Evolutionary conservation across 1,140 invertebrate genomes (phyloP).

Genomic region (Drosophila sulfurigaster): DNA sequence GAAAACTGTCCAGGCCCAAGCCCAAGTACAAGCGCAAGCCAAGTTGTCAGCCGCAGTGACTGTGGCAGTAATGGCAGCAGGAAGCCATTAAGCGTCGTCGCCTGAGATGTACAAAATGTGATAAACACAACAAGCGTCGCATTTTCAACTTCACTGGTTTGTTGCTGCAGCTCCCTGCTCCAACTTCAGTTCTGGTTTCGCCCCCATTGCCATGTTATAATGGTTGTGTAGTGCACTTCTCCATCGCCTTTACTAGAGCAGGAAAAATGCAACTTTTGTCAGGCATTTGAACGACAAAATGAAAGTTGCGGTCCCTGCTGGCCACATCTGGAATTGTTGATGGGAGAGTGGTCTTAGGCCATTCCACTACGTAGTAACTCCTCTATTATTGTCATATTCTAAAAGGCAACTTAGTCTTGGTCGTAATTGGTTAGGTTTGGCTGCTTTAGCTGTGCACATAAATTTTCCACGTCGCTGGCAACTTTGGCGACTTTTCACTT

Average conservation of each 20-base stretch:
- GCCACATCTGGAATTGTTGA: conserved; percentile 34
- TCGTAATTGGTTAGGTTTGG: conserved; percentile 58
- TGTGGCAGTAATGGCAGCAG: conserved; percentile 25
- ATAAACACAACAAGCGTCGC: conserved; percentile 58
- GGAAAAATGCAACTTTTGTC: conserved; percentile 64
- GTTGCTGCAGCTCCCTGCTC: conserved; percentile 5
- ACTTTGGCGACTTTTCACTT: conserved; percentile 47
- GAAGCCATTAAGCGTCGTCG: conserved; percentile 63
- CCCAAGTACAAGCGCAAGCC: conserved; percentile 3
- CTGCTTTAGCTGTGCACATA: conserved; percentile 35
- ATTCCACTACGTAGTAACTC: neutral
- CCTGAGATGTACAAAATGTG: conserved; percentile 54
- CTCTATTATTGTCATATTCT: conserved; percentile 37
- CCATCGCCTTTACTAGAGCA: conserved; percentile 20
- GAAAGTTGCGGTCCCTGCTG: conserved; percentile 43
- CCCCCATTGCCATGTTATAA: conserved; percentile 30
- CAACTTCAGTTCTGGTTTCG: neutral
- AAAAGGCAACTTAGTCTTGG: conserved; percentile 44
- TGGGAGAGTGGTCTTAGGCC: neutral
- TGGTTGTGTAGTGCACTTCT: conserved; percentile 51
- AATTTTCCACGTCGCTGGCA: conserved; percentile 34
- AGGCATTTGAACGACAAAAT: conserved; percentile 28
- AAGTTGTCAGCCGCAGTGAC: conserved; percentile 30
- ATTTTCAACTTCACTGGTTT: conserved; percentile 47
- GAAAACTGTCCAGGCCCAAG: conserved; percentile 43